Conservation (phyloP, 2,113 vertebrate genomes). For the Felis chaus region DNA sequence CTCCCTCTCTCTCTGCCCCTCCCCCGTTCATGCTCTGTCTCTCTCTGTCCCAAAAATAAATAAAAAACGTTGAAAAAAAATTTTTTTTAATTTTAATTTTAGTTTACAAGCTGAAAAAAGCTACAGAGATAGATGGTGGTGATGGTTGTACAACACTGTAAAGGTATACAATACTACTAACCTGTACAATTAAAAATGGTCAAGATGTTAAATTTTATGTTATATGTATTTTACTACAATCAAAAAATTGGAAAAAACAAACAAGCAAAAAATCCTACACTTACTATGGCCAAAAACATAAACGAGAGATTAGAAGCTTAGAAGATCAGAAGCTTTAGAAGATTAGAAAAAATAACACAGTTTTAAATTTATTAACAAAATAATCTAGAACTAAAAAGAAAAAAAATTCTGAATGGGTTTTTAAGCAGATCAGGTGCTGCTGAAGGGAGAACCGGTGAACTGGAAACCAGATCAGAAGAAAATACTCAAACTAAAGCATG, state of each 20-base stretch:
- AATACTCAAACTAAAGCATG: constrained; percentile 28
- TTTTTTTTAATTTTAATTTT: neutral
- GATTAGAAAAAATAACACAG: neutral
- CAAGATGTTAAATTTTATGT: neutral
- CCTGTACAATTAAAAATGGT: neutral
- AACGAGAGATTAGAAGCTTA: neutral
- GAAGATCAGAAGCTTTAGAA: neutral
- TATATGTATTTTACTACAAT: neutral
- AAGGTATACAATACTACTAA: neutral
- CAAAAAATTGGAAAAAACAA: neutral
- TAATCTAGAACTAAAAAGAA: constrained; percentile 29
- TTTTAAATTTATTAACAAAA: neutral
- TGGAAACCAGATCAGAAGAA: constrained; percentile 30
- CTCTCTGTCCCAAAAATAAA: no score
- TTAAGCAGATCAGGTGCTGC: neutral
- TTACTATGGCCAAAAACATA: constrained; percentile 33
- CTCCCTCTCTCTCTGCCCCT: no score
- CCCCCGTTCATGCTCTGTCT: no score
- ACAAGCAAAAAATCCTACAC: neutral
- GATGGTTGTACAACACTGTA: neutral
- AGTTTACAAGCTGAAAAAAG: neutral
- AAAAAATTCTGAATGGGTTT: neutral
- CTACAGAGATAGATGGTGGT: neutral
- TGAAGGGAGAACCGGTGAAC: neutral
- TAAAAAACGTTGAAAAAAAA: no score